Evolutionary conservation across 1,140 invertebrate genomes (phyloP).

Genomic region (Sitophilus oryzae): DNA sequence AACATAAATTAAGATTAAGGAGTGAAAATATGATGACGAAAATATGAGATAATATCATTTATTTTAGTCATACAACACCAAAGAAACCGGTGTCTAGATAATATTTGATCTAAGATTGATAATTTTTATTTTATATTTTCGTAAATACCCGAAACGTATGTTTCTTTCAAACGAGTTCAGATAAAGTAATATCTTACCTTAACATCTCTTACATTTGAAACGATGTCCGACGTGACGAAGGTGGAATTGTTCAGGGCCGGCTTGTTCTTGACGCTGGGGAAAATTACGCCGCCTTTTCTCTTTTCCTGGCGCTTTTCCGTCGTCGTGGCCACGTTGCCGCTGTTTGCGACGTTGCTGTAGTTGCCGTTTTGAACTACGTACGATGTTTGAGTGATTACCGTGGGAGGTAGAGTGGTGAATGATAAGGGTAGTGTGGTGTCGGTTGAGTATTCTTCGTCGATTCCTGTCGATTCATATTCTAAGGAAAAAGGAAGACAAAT

Average conservation of each 20-base stretch:
- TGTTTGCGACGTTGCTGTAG: constrained; percentile 28
- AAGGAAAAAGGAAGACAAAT: too few relatives aligned
- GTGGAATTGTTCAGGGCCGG: constrained; percentile 75
- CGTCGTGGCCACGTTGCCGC: constrained; percentile 43
- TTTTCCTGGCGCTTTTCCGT: constrained; percentile 45
- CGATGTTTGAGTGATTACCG: constrained; percentile 39
- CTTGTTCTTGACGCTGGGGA: constrained; percentile 86
- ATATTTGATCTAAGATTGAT: too few relatives aligned
- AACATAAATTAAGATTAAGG: too few relatives aligned
- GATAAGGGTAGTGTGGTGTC: constrained; percentile 37
- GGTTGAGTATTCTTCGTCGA: constrained; percentile 27
- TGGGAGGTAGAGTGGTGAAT: constrained; percentile 41
- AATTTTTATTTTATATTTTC: too few relatives aligned
- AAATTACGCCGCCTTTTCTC: constrained; percentile 76
- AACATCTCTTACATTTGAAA: constrained; percentile 68
- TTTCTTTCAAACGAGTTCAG: too few relatives aligned
- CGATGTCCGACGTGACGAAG: constrained; percentile 65
- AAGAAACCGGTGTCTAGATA: too few relatives aligned
- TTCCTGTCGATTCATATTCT: constrained; percentile 60
- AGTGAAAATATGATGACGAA: too few relatives aligned
- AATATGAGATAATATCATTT: too few relatives aligned
- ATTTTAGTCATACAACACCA: too few relatives aligned
- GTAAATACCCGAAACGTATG: too few relatives aligned
- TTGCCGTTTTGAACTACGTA: constrained; percentile 34
- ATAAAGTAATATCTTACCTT: constrained; percentile 77